Evolutionary conservation across 2,888 invertebrate species (phyloP).

Genomic region (Furcula furcula): DNA sequence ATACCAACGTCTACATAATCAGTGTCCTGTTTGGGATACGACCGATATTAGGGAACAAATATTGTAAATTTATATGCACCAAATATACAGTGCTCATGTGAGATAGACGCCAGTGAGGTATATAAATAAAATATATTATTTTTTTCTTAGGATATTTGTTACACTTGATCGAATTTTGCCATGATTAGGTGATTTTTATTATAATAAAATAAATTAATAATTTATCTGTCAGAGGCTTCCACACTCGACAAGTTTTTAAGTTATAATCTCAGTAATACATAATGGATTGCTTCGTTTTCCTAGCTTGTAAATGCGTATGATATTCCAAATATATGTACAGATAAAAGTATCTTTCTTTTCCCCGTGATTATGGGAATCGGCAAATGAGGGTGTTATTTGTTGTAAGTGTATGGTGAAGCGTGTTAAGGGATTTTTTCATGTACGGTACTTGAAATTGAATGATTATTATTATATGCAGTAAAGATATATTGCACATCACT

Average conservation of each 20-base stretch:
- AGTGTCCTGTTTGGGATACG: constrained; percentile 25
- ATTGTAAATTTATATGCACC: constrained; percentile 51
- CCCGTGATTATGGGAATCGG: constrained; percentile 39
- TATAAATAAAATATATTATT: constrained; percentile 32
- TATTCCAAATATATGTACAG: constrained; percentile 35
- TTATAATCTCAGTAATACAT: constrained; percentile 12
- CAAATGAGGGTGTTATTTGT: constrained; percentile 53
- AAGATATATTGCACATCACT: too few relatives aligned
- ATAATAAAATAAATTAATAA: constrained; percentile 11
- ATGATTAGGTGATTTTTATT: constrained; percentile 13
- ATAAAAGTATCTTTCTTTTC: constrained; percentile 24
- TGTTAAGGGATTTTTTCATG: constrained; percentile 11
- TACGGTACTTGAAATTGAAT: constrained; percentile 23
- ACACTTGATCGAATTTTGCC: constrained; percentile 16
- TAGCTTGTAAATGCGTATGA: constrained; percentile 37
- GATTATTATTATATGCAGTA: too few relatives aligned
- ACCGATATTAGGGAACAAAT: constrained; percentile 50
- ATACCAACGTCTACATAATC: constrained; percentile 13
- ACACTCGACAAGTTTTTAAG: constrained; percentile 7
- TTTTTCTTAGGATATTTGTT: constrained; percentile 10
- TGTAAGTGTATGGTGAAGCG: constrained; percentile 34
- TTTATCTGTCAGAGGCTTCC: constrained; percentile 9
- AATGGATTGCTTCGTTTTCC: constrained; percentile 34
- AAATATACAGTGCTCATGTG: constrained; percentile 52
- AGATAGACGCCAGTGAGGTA: constrained; percentile 53